A percentile compares a stretch with the other conserved stretches of the same genome.
phyloP scores from a whole-genome alignment of 2,113 vertebrate genomes.

The Jaculus jaculus region DNA sequence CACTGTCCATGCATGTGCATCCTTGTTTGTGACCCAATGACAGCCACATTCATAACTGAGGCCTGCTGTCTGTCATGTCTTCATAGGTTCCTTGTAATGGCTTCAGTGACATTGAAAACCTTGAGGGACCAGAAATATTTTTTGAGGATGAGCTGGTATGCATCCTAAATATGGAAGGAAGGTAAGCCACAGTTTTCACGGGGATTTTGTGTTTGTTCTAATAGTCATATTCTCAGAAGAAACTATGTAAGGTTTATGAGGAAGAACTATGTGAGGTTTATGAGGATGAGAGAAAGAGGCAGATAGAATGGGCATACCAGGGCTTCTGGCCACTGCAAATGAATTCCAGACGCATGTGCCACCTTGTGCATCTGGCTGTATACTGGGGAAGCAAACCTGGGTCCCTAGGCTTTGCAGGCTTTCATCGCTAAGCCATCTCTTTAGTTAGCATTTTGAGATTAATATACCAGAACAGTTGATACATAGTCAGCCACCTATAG shows the following conservation, averaged over 20 bases:
- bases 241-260: background rate
- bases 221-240: background rate
- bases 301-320: too few relatives aligned
- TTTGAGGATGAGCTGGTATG: slow-evolving; percentile 98
- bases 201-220: background rate
- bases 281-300: too few relatives aligned
- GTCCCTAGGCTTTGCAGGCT: too few relatives aligned
- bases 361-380: too few relatives aligned
- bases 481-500: background rate
- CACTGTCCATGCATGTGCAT: background rate
- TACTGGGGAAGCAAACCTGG: too few relatives aligned
- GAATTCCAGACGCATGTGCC: too few relatives aligned
- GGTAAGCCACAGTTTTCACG: slow-evolving; percentile 85
- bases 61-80: slow-evolving; percentile 41
- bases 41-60: background rate
- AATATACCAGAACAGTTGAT: background rate
- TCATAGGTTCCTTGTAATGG: slow-evolving; percentile 95
- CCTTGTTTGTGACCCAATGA: background rate
- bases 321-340: too few relatives aligned
- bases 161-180: slow-evolving; percentile 94
- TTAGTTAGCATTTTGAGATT: background rate
- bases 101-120: slow-evolving; percentile 96
- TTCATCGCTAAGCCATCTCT: too few relatives aligned
- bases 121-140: slow-evolving; percentile 95
- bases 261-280: background rate